Evolutionary conservation across 2,888 invertebrate species (phyloP).

Genomic region (Philonicus albiceps): DNA sequence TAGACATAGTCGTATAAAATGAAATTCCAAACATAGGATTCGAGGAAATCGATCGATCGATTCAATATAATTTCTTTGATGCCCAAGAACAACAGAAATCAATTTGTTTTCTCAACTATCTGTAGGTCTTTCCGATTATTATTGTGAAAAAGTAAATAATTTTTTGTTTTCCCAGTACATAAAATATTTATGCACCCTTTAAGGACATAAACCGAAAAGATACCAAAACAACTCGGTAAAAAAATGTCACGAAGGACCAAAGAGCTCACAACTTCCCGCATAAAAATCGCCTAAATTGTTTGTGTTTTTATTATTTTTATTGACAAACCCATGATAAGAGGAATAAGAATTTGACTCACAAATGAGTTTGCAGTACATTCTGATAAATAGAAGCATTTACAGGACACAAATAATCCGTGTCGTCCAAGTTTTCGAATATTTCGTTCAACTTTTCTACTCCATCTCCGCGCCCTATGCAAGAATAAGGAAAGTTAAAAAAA

Average conservation of each 20-base stretch:
- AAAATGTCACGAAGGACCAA: not conserved
- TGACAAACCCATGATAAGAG: not conserved
- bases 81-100: not conserved
- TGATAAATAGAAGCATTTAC: not conserved
- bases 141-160: not conserved
- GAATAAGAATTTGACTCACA: not conserved
- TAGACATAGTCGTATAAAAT: not conserved
- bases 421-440: not conserved
- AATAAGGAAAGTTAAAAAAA: not conserved
- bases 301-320: not conserved
- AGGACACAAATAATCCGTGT: constrained; percentile 4
- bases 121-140: not conserved
- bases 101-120: not conserved
- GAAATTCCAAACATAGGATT: not conserved
- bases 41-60: not conserved
- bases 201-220: not conserved
- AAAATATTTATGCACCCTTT: not conserved
- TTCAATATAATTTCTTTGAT: not conserved
- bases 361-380: not conserved
- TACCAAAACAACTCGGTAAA: not conserved
- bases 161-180: not conserved
- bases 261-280: not conserved
- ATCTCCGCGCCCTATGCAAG: not conserved
- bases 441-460: not conserved
- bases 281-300: not conserved